phyloP scores from a whole-genome alignment of 35 echinoderm and acorn worm species.

The Hemicentrotus pulcherrimus region DNA sequence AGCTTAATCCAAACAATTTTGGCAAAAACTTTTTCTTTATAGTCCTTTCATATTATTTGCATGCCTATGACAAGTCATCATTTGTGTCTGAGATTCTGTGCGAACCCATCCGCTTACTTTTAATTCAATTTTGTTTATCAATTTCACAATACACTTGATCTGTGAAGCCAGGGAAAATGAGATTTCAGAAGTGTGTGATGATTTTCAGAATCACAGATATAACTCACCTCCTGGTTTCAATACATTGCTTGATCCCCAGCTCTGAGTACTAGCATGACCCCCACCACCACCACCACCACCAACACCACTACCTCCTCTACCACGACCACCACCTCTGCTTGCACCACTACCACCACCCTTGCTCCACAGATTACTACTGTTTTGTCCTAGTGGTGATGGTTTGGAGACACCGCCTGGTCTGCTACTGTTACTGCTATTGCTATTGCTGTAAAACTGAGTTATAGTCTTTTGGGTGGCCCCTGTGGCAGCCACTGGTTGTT shows the following conservation, averaged over 20 bases:
- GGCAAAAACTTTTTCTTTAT: too few species aligned
- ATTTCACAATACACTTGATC: too few species aligned
- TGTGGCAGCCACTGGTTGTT: neutral
- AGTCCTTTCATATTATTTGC: too few species aligned
- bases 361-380: neutral
- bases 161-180: too few species aligned
- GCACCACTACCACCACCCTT: neutral
- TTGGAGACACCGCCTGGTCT: neutral
- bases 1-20: too few species aligned
- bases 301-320: neutral
- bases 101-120: too few species aligned
- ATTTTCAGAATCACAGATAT: neutral
- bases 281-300: neutral
- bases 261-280: neutral
- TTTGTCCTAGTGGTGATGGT: neutral
- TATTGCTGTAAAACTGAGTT: slow-evolving; percentile 32
- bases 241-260: neutral
- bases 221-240: neutral
- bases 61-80: too few species aligned
- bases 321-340: neutral
- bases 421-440: neutral
- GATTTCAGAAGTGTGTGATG: too few species aligned
- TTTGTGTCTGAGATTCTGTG: too few species aligned
- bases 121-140: too few species aligned
- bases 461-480: neutral